Evolutionary conservation across 2,797 vertebrate species (phyloP), one percentile per base, ranked within the genome.

Genomic region (Tympanoctomys barrerae): DNA sequence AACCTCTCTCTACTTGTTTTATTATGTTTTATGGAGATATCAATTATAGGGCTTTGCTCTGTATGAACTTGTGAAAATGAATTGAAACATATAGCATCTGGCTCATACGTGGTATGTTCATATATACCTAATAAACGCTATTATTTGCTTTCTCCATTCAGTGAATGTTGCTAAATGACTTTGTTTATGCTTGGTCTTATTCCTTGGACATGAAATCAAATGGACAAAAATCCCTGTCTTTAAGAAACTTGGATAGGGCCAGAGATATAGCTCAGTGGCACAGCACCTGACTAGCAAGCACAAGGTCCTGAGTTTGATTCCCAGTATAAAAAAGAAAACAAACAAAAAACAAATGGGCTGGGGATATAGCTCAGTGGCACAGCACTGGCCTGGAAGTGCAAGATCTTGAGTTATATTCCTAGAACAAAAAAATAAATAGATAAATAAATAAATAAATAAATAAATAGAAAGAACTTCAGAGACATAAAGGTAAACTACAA

Each of bases 111-210:
- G 3, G 13, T 28, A 59, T 5, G 2, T 78, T 84, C 31, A 21
- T 31, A 36, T 18, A 49, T 66, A 46, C n/a, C 52, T 31, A 59
- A 46, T 71, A 24, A 88, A n/a, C 22, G 1, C 54, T 46, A 11
- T 61, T 86, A 14, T 68, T 75, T 87, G 39, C 39, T 31, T 28
- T 13, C n/a, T 52, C 92, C 33, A 66, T 36, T 85, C 49, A 24
- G 0, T 64, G 66, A 49, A 4, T 57, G 42, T 68, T 91, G 31
- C 52, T 87, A 31, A 33, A 33, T 18, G 9, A 16, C 26, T 89
- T 86, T 49, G 62, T 3, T 19, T 11, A 24, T 16, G 0, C 7
- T 64, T 0, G 12, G 18, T 22, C 36, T 46, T 11, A 1, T n/a
- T 46, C 39, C 31, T 21, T 33, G 46, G 28, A 78, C 36, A 31